Conservation (phyloP, 2,888 invertebrate genomes). For the Hypolimnas misippus region DNA sequence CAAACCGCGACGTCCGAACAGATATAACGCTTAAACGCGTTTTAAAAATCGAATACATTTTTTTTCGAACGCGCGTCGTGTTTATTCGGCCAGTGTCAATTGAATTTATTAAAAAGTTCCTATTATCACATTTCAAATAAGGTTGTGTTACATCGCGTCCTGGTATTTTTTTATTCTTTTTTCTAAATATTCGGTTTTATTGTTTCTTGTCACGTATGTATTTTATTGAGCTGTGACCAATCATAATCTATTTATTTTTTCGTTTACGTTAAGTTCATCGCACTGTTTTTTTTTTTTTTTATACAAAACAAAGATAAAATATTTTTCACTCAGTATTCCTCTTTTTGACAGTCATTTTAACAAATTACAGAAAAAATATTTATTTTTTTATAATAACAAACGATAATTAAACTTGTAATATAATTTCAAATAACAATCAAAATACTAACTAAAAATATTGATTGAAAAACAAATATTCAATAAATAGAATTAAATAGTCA, state of each 20-base stretch:
- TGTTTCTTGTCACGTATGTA: conserved; percentile 11
- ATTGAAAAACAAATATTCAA: no score
- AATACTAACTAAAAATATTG: no score
- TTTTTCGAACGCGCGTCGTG: conserved; percentile 34
- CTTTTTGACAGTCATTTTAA: no score
- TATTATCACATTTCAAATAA: background rate
- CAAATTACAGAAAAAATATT: no score
- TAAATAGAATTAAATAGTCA: no score
- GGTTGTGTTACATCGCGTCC: conserved; percentile 15
- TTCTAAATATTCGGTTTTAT: background rate
- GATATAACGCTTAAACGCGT: conserved; percentile 46
- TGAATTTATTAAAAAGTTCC: conserved; percentile 16
- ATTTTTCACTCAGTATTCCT: no score
- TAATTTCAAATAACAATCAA: no score
- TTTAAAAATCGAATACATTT: conserved; percentile 17
- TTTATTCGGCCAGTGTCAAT: conserved; percentile 26
- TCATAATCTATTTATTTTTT: background rate
- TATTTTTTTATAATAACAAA: no score
- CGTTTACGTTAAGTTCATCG: background rate
- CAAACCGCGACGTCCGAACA: conserved; percentile 49
- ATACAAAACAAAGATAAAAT: no score
- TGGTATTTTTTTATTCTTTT: conserved; percentile 15
- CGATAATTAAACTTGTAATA: no score
- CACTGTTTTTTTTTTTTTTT: background rate
- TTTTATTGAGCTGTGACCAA: background rate